Base-by-base conservation (phyloP, 2,888 invertebrate species). In the Chrysina gloriosa region DNA sequence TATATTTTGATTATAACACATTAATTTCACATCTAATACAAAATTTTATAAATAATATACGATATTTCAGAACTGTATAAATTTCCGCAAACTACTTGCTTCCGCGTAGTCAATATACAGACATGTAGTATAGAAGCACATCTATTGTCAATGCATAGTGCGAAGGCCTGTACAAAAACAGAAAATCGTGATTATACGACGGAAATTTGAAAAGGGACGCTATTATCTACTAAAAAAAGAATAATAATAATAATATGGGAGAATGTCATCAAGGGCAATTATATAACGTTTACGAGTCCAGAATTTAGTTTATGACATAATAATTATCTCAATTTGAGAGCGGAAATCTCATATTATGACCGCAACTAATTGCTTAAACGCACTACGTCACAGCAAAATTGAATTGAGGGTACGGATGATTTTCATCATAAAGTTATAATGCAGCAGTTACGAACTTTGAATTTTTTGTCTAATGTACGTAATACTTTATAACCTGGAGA, bases 301-400 rank as follows among this genome's bases (percentile, higher is more conserved):
- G 31, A 29, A 58, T 31, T 58, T 39, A 34, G 42, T 39, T 61
- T 69, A 65, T 61, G 69, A 36, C 61, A 61, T 65, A 68, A 65
- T 69, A 65, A 69, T 69, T 61, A 65, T 58, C 39, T 68, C 64
- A 54, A 63, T 63, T 27, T 42, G 52, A 36, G 36, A 66, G 27
- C 54, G 69, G 65, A 69, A 65, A 64, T 48, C 48, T 31, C 65
- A 39, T 48, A 65, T 58, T 65, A 56, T 29, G 48, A 27, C 56
- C 31, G 58, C 36, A 34, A 42, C 39, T 69, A 65, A 65, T 65
- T 69, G n/a, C 31, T 31, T 54, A 42, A 66, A 47, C 23, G 34
- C 14, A 42, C 27, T 58, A 36, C 6, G 11, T 36, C 36, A 21
- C 11, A 34, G 36, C 21, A 36, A 56, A 56, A 54, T n/a, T n/a